Percentiles rank a stretch among this genome's conserved stretches.
Evolutionary conservation across 2,113 vertebrate species (phyloP).

Genomic region (Menidia beryllina): DNA sequence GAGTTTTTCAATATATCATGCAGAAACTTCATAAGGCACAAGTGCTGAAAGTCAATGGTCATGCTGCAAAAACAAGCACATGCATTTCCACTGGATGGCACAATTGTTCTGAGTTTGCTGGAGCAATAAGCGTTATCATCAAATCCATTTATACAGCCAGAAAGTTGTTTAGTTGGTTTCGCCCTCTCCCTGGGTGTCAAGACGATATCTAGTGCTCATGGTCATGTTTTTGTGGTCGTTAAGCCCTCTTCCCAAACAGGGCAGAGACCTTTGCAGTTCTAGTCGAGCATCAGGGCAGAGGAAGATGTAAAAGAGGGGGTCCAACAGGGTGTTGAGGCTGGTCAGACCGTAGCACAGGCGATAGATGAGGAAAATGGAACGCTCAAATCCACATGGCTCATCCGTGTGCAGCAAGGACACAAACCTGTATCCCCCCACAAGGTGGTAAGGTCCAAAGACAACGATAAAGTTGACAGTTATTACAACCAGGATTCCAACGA

Average conservation of each 20-base stretch:
- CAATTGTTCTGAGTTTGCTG: slow-evolving; percentile 11
- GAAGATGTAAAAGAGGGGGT: slow-evolving; percentile 85
- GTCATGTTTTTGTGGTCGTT: slow-evolving; percentile 31
- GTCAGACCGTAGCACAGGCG: slow-evolving; percentile 84
- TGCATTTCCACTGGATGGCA: slow-evolving; percentile 49
- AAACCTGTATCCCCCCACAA: slow-evolving; percentile 81
- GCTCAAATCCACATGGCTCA: slow-evolving; percentile 76
- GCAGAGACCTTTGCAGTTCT: slow-evolving; percentile 77
- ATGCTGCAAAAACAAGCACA: not conserved
- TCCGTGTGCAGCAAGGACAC: slow-evolving; percentile 74
- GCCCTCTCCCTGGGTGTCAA: slow-evolving; percentile 13
- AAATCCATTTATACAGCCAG: slow-evolving; percentile 20
- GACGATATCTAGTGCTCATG: slow-evolving; percentile 30
- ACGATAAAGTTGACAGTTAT: slow-evolving; percentile 83
- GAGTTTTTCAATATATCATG: fast-evolving
- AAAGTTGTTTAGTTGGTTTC: slow-evolving; percentile 37
- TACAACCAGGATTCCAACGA: slow-evolving; percentile 79
- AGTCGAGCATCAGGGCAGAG: slow-evolving; percentile 78
- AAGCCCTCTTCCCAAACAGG: slow-evolving; percentile 62
- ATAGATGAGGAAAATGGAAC: slow-evolving; percentile 78
- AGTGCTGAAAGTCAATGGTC: not conserved
- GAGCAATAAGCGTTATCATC: not conserved
- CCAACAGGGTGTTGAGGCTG: slow-evolving; percentile 83
- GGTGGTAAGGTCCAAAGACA: slow-evolving; percentile 84
- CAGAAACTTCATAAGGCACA: not conserved